Base-by-base conservation (phyloP, 2,888 invertebrate genomes). In the Lasioglossum morio region DNA sequence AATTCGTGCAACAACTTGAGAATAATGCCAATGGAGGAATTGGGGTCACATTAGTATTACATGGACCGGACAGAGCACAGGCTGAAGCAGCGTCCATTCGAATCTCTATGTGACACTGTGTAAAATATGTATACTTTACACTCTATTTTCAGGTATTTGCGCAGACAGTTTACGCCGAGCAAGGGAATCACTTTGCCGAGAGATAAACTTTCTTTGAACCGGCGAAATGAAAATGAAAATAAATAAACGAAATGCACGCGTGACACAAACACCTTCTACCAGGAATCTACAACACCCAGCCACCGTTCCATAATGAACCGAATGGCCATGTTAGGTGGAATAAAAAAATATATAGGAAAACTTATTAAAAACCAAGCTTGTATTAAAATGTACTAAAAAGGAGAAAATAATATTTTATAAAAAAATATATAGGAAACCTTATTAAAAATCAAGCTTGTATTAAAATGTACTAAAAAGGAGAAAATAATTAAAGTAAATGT, bases 221-320 rank as follows among this genome's bases (percentile, higher is more conserved):
- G 80, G 87, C 53, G 43, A 66, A 78, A 40, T 69, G 72, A 79
- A 78, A 89, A 86, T 88, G n/a, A 57, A 43, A 43, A 57, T 57
- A 57, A 57, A n/a, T 8, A 10, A 57, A 27, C 12, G n/a, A 23
- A 3, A n/a, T 53, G 10, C 23, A 53, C 10, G 10, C 53, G 8
- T n/a, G 53, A 23, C n/a, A 53, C 23, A 4, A n/a, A 57, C 57
- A n/a, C n/a, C 4, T n/a, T 27, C n/a, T 23, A 57, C n/a, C 34
- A 37, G 34, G 57, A 23, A 57, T 57, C 10, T n/a, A n/a, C 57
- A 57, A 57, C 57, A 57, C 12, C 2, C n/a, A 1, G 12, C 10
- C 10, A 12, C 57, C n/a, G n/a, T n/a, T n/a, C 57, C 10, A 40
- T 8, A 43, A 12, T 43, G 12, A 1, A 43, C 3, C 12, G 12